These are phyloP conservation scores for Spodoptera littoralis DNA, from an alignment of 2,888 invertebrate genomes.

Conservation along the genomic window DNA sequence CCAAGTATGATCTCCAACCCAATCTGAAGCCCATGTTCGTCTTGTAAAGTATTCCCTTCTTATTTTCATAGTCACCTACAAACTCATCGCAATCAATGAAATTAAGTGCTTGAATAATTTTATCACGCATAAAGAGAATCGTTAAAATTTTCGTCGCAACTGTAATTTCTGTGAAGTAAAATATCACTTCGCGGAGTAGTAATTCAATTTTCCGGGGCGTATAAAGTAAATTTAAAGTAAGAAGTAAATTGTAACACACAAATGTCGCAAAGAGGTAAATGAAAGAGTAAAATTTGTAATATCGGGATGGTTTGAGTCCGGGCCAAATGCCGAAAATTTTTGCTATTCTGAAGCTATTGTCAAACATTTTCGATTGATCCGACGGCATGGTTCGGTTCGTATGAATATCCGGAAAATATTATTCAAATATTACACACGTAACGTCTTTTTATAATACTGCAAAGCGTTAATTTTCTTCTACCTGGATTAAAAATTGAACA, in stretches of 20 bases:
- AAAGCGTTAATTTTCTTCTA: constrained; percentile 57
- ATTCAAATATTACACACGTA: constrained; percentile 18
- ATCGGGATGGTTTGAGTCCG: constrained; percentile 59
- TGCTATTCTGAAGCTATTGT: constrained; percentile 65
- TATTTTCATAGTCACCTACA: constrained; percentile 62
- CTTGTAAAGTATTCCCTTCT: constrained; percentile 61
- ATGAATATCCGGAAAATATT: not conserved
- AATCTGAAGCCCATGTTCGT: constrained; percentile 60
- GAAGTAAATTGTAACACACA: constrained; percentile 67
- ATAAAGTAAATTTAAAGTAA: constrained; percentile 73
- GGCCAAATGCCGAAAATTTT: constrained; percentile 77
- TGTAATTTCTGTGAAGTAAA: constrained; percentile 72
- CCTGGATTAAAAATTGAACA: constrained; percentile 27
- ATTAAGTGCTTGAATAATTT: constrained; percentile 68
- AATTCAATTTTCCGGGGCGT: constrained; percentile 74
- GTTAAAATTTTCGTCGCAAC: constrained; percentile 72
- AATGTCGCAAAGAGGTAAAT: constrained; percentile 65
- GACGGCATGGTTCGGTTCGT: constrained; percentile 41
- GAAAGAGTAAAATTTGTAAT: constrained; percentile 71
- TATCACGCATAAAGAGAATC: constrained; percentile 67
- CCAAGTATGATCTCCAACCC: constrained; percentile 61
- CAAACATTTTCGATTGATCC: constrained; percentile 67
- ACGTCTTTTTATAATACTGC: constrained; percentile 38
- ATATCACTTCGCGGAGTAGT: constrained; percentile 74
- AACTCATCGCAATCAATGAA: constrained; percentile 73